phyloP scores from a whole-genome alignment of 2,888 invertebrate genomes.

The Heliconius cydno region DNA sequence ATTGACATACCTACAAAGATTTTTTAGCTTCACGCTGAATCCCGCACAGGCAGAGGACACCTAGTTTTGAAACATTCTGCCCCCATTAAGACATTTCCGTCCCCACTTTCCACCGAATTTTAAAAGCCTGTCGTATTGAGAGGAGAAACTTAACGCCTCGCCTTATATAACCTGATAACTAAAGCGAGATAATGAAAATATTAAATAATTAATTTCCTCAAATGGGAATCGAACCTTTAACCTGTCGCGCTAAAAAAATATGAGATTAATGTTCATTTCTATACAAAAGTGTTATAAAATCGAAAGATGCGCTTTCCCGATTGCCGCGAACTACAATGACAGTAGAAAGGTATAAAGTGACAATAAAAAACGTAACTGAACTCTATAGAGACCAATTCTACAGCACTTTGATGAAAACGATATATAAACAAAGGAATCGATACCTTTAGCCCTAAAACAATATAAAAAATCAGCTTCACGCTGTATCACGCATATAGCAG shows the following conservation, averaged over 20 bases:
- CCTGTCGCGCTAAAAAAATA: too few species aligned
- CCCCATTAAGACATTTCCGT: too few species aligned
- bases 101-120: too few species aligned
- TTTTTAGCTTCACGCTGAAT: neutral
- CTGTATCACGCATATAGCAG: neutral
- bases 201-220: too few species aligned
- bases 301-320: conserved; percentile 1
- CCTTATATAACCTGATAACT: too few species aligned
- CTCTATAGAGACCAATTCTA: neutral
- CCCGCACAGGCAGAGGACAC: too few species aligned
- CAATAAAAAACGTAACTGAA: neutral
- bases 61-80: too few species aligned
- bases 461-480: neutral
- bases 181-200: too few species aligned
- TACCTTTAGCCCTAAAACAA: neutral
- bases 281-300: neutral
- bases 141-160: too few species aligned
- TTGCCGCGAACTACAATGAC: neutral
- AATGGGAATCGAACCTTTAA: too few species aligned
- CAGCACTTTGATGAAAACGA: neutral
- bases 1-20: neutral
- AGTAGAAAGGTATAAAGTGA: neutral
- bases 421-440: neutral
- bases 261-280: neutral
- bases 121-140: too few species aligned